Percentiles rank a stretch among this genome's conserved stretches.
phyloP scores from a whole-genome alignment of 2,797 vertebrate species.

The Arnoldichthys spilopterus region DNA sequence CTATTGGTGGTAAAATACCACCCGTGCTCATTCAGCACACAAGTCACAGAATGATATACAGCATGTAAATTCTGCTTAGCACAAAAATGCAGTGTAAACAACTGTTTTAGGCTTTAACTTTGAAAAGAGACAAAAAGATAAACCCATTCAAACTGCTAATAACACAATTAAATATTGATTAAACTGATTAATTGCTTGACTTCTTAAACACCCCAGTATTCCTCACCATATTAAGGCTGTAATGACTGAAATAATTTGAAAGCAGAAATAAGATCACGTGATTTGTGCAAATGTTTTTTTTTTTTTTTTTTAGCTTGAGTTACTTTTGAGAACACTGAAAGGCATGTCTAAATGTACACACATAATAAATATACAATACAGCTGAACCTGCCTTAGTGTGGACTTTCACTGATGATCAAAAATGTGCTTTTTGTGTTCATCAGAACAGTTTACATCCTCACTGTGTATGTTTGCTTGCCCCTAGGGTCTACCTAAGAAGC shows the following conservation, averaged over 20 bases:
- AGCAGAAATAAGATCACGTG: too few species aligned
- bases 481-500: too few species aligned
- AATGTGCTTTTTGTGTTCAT: too few species aligned
- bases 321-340: background rate
- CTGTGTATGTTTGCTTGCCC: too few species aligned
- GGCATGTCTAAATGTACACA: background rate
- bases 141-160: background rate
- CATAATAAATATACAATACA: background rate
- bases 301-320: background rate
- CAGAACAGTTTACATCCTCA: too few species aligned
- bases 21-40: background rate
- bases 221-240: background rate
- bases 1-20: slow-evolving; percentile 9
- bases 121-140: background rate
- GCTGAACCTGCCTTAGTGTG: background rate
- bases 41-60: background rate
- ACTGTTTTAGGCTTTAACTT: background rate
- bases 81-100: background rate
- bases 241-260: background rate
- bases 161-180: background rate
- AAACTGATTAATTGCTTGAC: background rate
- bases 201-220: background rate
- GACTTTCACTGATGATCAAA: background rate
- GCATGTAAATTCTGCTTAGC: background rate
- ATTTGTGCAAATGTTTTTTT: background rate